Percentiles rank a stretch among this genome's conserved stretches.
Conservation (phyloP, 2,797 vertebrate genomes). For the Oreochromis mossambicus region DNA sequence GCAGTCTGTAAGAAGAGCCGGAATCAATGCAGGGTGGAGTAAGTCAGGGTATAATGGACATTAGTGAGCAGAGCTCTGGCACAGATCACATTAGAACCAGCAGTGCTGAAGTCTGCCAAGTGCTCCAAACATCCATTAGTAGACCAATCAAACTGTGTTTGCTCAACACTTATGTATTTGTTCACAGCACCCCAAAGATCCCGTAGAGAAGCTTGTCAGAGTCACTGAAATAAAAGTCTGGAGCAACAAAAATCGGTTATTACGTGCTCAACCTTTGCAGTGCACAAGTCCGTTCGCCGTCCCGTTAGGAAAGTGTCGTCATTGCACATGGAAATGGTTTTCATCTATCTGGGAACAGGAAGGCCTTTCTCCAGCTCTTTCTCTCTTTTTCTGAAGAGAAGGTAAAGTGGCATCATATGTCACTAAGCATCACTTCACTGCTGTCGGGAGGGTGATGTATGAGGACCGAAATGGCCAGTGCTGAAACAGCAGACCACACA, state of each 20-base stretch:
- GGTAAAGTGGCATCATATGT: conserved; percentile 64
- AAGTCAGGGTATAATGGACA: conserved; percentile 55
- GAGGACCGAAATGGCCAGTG: conserved; percentile 48
- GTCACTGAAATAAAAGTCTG: neutral
- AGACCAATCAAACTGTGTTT: conserved; percentile 35
- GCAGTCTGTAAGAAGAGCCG: conserved; percentile 52
- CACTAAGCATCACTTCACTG: conserved; percentile 52
- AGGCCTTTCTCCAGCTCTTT: neutral
- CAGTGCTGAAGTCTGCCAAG: conserved; percentile 45
- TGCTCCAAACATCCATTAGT: conserved; percentile 54
- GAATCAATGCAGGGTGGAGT: conserved; percentile 59
- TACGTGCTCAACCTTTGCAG: neutral
- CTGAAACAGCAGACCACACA: conserved; percentile 69
- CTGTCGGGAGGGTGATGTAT: conserved; percentile 63
- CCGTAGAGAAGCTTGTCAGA: neutral
- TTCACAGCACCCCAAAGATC: neutral
- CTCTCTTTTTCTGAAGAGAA: conserved; percentile 7
- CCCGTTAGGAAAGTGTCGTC: neutral
- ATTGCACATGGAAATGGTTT: neutral
- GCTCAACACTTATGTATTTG: conserved; percentile 21
- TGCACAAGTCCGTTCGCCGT: neutral
- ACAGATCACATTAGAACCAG: conserved; percentile 40
- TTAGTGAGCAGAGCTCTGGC: conserved; percentile 45
- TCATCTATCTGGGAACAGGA: neutral
- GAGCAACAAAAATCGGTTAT: neutral